phyloP scores from a whole-genome alignment of 2,888 invertebrate genomes.

The Plagiodera versicolora region DNA sequence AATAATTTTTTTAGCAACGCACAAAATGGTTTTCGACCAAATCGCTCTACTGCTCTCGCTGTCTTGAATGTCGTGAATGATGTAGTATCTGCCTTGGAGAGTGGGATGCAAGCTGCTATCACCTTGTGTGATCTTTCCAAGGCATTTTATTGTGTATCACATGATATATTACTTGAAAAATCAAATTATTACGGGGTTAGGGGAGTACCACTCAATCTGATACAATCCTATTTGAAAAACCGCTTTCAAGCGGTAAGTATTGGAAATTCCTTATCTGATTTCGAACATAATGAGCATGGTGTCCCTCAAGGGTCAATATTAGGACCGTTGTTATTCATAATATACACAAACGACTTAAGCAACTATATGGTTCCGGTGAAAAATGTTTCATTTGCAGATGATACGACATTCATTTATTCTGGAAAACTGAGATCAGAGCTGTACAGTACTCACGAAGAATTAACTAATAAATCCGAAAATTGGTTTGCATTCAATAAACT shows the following conservation, averaged over 20 bases:
- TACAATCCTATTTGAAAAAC: slow-evolving; percentile 2
- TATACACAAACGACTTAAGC: slow-evolving; percentile 5
- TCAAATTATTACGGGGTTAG: neutral
- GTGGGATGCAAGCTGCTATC: neutral
- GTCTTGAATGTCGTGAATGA: too few relatives aligned
- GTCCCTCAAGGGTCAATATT: too few relatives aligned
- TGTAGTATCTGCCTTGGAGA: neutral
- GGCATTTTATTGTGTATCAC: neutral
- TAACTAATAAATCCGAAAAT: slow-evolving; percentile 1
- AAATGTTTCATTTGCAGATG: slow-evolving; percentile 4
- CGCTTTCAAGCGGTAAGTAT: neutral
- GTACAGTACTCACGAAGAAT: too few relatives aligned
- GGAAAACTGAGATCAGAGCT: neutral
- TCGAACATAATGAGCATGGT: neutral
- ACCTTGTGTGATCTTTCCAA: slow-evolving; percentile 1
- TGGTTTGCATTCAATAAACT: slow-evolving; percentile 1
- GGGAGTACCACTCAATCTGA: slow-evolving; percentile 3
- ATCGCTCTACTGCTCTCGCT: neutral
- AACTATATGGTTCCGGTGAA: neutral
- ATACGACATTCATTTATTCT: slow-evolving; percentile 6
- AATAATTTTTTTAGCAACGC: neutral
- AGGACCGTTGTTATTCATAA: slow-evolving; percentile 2
- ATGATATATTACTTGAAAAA: neutral
- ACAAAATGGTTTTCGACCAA: neutral
- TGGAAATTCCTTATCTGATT: slow-evolving; percentile 4